phyloP scores from a whole-genome alignment of 2,797 vertebrate species.

The Coregonus sp. region DNA sequence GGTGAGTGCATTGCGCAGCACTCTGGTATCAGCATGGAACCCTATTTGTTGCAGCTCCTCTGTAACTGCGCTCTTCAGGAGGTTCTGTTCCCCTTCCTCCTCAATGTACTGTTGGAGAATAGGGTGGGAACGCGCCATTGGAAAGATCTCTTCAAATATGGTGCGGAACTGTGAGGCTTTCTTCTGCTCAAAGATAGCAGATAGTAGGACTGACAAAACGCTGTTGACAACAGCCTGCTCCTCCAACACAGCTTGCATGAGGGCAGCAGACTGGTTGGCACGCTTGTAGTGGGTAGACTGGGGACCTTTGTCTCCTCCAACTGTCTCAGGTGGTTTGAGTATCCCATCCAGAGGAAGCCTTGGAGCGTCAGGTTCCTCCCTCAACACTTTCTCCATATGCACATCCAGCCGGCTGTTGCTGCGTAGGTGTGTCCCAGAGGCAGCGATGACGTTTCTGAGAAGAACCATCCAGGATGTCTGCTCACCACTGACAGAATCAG shows the following conservation, averaged over 20 bases:
- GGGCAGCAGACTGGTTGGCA: constrained; percentile 17
- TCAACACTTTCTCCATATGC: constrained; percentile 8
- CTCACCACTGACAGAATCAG: constrained; percentile 51
- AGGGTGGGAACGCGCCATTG: constrained; percentile 52
- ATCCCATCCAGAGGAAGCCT: constrained; percentile 14
- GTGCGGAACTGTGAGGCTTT: constrained; percentile 60
- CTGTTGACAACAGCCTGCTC: constrained; percentile 77
- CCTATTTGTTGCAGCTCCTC: constrained; percentile 68
- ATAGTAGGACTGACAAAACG: constrained; percentile 65
- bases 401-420: constrained; percentile 26
- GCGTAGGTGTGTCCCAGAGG: constrained; percentile 61
- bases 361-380: constrained; percentile 9
- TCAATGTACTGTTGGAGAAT: constrained; percentile 46
- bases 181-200: constrained; percentile 49
- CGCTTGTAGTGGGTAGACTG: constrained; percentile 12
- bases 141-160: constrained; percentile 78
- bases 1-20: constrained; percentile 62
- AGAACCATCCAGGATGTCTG: constrained; percentile 66
- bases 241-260: constrained; percentile 62
- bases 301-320: constrained; percentile 27
- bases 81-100: constrained; percentile 46
- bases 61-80: constrained; percentile 59
- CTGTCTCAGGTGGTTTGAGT: constrained; percentile 6
- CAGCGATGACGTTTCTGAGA: constrained; percentile 71
- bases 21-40: constrained; percentile 59